Percentiles rank a stretch among this genome's conserved stretches.
phyloP scores from a whole-genome alignment of 2,113 vertebrate genomes.

The Nestor notabilis region DNA sequence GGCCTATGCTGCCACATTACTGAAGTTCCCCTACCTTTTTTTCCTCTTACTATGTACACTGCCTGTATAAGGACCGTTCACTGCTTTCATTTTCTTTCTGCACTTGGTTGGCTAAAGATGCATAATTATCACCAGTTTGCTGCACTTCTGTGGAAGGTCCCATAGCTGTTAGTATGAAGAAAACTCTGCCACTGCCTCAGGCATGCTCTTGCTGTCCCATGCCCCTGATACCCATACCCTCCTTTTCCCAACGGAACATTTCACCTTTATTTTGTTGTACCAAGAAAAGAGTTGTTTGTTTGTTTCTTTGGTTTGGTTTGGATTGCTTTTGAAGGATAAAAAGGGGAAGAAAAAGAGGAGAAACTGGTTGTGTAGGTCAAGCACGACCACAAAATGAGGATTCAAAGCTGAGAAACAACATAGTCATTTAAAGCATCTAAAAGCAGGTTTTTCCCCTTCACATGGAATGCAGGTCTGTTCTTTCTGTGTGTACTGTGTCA shows the following conservation, averaged over 20 bases:
- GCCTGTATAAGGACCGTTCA: not conserved
- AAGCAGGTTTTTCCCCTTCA: not conserved
- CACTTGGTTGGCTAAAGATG: slow-evolving; percentile 36
- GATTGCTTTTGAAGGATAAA: slow-evolving; percentile 2
- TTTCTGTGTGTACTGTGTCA: not conserved
- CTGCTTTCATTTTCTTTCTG: slow-evolving; percentile 59
- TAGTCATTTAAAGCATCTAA: not conserved
- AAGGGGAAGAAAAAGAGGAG: slow-evolving; percentile 10
- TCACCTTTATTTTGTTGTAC: slow-evolving; percentile 54
- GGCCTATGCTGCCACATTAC: slow-evolving; percentile 9
- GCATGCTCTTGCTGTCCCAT: slow-evolving; percentile 66
- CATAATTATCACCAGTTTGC: slow-evolving; percentile 31
- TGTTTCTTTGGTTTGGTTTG: slow-evolving; percentile 43
- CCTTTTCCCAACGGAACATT: slow-evolving; percentile 48
- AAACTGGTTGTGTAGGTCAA: not conserved
- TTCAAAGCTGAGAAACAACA: not conserved
- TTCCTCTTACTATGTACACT: not conserved
- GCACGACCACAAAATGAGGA: not conserved
- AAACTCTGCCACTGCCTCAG: slow-evolving; percentile 35
- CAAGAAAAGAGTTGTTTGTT: slow-evolving; percentile 24
- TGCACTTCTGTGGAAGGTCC: not conserved
- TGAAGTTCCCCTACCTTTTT: not conserved
- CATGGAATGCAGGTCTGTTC: not conserved
- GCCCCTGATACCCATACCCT: slow-evolving; percentile 14
- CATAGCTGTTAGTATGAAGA: slow-evolving; percentile 26